Base-by-base conservation (phyloP, 2,797 vertebrate genomes). In the Peromyscus aztecus region DNA sequence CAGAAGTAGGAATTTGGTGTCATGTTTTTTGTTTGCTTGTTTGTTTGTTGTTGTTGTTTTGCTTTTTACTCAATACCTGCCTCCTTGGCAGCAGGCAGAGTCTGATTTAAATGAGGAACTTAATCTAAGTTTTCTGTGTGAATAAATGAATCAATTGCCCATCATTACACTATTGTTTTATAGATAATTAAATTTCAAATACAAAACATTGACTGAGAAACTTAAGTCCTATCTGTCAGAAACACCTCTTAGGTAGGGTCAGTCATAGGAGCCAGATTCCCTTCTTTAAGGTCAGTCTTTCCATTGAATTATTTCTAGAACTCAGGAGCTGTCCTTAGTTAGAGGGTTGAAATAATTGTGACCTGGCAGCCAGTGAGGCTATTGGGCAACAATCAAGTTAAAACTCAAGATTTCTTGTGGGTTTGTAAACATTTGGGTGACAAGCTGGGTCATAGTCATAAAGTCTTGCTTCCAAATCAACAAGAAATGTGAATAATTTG, bases 1-100 rank as follows among this genome's bases (percentile, higher is more conserved):
- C 80, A 82, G 92, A 91, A 69, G 43, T 55, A 93, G 14, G 84
- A 73, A 21, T 95, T 95, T 73, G 77, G 55, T 96, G 89, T 90
- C 65, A 17, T 75, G 37, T 14, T 67, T 65, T 29, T 63, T 27
- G 24, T 63, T 65, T 65, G 40, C 40, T 40, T 40, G 29, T 65
- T 65, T 65, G 12, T 31, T 65, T 65, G 27, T 65, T 31, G 9
- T 65, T 65, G 11, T 31, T 63, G 4, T 11, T 29, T 43, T 61
- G 83, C 65, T 91, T 65, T 93, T 37, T 63, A 52, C 16, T 55
- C 76, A 14, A 27, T 92, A 46, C 81, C 61, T 83, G 23, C 57
- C 86, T 82, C 9, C 16, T 17, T 21, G 55, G 29, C 19, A 63
- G 13, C 31, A 40, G 59, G 23, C 52, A 86, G 43, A 59, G 10